These are phyloP conservation scores for Eciton burchellii DNA, from an alignment of 1,140 invertebrate genomes.

Conservation along the genomic window DNA sequence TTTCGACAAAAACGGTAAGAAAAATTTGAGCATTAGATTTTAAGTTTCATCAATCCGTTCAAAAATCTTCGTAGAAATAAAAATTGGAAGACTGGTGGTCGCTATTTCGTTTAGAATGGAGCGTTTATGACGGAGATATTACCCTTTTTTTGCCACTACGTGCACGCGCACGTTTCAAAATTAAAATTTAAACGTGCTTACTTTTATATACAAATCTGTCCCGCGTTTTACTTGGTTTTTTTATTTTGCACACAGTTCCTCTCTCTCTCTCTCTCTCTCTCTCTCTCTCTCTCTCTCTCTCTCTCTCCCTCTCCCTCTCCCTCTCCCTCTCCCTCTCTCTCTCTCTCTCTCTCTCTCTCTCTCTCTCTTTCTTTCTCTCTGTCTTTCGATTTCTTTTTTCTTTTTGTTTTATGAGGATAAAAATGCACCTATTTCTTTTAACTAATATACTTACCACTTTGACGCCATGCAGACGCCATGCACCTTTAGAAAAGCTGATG, in stretches of 20 bases:
- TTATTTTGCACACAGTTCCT: conserved; percentile 69
- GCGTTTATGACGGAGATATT: conserved; percentile 24
- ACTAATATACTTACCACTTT: conserved; percentile 85
- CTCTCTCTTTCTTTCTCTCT: conserved; percentile 19
- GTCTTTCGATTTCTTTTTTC: conserved; percentile 74
- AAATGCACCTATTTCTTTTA: conserved; percentile 83
- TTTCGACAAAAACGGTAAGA: conserved; percentile 5
- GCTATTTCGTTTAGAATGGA: too few species aligned
- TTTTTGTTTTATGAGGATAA: conserved; percentile 76
- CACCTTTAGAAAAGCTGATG: conserved; percentile 86
- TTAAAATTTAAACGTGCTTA: conserved; percentile 29
- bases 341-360: conserved; percentile 16
- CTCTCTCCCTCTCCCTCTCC: conserved; percentile 14
- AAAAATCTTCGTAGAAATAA: conserved; percentile 13
- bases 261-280: conserved; percentile 52
- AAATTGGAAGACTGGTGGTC: conserved; percentile 9
- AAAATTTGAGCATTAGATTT: conserved; percentile 1
- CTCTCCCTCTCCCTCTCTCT: neutral
- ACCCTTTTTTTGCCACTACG: conserved; percentile 8
- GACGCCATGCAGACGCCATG: conserved; percentile 83
- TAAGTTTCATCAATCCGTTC: neutral
- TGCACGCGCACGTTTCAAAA: conserved; percentile 24
- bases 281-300: conserved; percentile 20
- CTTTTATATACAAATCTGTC: conserved; percentile 34
- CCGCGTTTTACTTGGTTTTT: conserved; percentile 51